Evolutionary conservation across 2,888 invertebrate species (phyloP), one percentile per base, ranked within the genome.

Genomic region (Cryptocephalus primarius): DNA sequence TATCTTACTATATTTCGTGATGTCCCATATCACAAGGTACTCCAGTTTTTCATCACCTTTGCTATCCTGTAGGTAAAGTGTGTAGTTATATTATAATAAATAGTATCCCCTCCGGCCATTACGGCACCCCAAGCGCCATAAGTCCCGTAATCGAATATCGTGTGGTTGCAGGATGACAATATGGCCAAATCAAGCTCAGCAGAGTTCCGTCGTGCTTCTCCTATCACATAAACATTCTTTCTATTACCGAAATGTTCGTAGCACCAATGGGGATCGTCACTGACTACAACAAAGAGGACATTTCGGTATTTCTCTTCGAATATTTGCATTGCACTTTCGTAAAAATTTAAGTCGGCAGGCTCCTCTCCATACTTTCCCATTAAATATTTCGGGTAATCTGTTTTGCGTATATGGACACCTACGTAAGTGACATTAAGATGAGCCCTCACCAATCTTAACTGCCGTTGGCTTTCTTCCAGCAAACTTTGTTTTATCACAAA

Each of bases 371-470:
- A 64, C 53, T 75, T 76, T 46, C 72, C 67, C 71, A 74, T 74
- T 13, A 79, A 62, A 59, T 76, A 77, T 8, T 52, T 70, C 32
- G 74, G 66, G 59, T 77, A 78, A 61, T 78, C 78, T 1, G 77
- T 22, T 22, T 22, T 22, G 6, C 22, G 22, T 22, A 22, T 22
- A 22, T 22, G 22, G 6, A 22, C 22, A 77, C 46, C 78, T 66
- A 42, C 78, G 64, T 8, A 78, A 73, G 53, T 78, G 78, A 38
- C 78, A 69, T 42, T 75, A 75, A 12, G 78, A 71, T 53, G 71
- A 77, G 10, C 68, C 68, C 11, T 43, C 13, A 52, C 53, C 38
- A 38, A 10, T 12, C 45, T 49, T 39, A 54, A 40, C 34, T 51
- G 45, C 49, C 64, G 69, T 50, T 72, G 70, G 41, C 75, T 75